A percentile compares a stretch with the other conserved stretches of the same genome.
Evolutionary conservation across 2,113 vertebrate genomes (phyloP).

Genomic region (Arvicanthis niloticus): DNA sequence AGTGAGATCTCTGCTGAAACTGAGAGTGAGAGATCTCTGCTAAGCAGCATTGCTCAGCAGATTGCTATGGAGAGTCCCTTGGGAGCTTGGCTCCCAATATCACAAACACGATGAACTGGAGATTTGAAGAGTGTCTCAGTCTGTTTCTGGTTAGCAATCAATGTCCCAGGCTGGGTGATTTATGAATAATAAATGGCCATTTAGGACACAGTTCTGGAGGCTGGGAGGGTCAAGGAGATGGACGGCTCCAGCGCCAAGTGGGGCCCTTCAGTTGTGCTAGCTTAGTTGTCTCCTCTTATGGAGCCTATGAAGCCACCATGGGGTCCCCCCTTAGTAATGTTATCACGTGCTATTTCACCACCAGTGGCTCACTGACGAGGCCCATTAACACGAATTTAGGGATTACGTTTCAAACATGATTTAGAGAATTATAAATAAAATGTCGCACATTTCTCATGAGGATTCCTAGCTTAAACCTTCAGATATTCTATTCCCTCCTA

Average conservation of each 20-base stretch:
- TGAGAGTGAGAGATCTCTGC: too few species aligned
- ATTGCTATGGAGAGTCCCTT: background rate
- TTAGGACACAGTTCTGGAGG: background rate
- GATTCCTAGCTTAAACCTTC: background rate
- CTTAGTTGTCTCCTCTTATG: background rate
- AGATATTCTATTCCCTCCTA: background rate
- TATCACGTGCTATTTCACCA: too few species aligned
- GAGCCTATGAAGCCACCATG: background rate
- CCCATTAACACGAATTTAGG: background rate
- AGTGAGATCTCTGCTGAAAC: background rate
- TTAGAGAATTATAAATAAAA: background rate
- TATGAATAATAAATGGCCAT: background rate
- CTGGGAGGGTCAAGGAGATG: background rate
- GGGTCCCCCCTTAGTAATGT: background rate
- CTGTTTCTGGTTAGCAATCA: background rate
- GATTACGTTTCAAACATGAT: background rate
- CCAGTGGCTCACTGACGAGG: background rate
- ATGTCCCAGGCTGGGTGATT: too few species aligned
- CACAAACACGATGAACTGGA: background rate
- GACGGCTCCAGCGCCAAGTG: background rate
- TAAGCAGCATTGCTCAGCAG: background rate
- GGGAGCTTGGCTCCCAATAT: background rate
- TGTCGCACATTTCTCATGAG: background rate
- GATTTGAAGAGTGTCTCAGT: background rate
- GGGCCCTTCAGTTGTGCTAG: background rate